Conservation (phyloP, 2,797 vertebrate genomes). For the Distichodus sexfasciatus region DNA sequence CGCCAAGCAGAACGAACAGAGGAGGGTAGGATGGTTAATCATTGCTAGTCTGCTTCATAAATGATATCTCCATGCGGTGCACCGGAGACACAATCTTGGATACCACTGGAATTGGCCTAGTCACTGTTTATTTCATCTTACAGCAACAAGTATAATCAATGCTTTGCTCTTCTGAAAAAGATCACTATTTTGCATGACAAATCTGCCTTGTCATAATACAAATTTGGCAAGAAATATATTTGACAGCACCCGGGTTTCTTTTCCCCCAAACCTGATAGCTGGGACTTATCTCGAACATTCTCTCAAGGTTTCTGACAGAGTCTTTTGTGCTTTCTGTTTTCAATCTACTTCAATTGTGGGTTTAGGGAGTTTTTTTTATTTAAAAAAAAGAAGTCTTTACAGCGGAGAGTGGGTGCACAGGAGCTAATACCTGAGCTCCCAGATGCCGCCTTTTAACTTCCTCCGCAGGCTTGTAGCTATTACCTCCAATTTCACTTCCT, state of each 20-base stretch:
- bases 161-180: background rate
- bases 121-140: background rate
- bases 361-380: constrained; percentile 3
- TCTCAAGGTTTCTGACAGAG: background rate
- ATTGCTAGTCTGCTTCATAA: constrained; percentile 29
- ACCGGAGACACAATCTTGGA: constrained; percentile 20
- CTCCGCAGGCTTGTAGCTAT: constrained; percentile 19
- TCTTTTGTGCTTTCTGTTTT: background rate
- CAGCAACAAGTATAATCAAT: constrained; percentile 7
- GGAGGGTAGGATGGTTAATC: too few species aligned
- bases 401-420: constrained; percentile 19
- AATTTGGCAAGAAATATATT: background rate
- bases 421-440: constrained; percentile 35
- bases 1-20: too few species aligned
- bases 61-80: constrained; percentile 22
- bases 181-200: background rate
- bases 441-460: constrained; percentile 24
- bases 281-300: constrained; percentile 7
- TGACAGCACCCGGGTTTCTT: background rate
- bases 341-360: constrained; percentile 12
- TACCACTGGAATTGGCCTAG: constrained; percentile 13
- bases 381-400: too few species aligned
- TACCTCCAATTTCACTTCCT: constrained; percentile 40
- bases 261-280: background rate
- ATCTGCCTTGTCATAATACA: background rate